Base-by-base conservation (phyloP, 1,140 invertebrate species). In the Euura lappo region DNA sequence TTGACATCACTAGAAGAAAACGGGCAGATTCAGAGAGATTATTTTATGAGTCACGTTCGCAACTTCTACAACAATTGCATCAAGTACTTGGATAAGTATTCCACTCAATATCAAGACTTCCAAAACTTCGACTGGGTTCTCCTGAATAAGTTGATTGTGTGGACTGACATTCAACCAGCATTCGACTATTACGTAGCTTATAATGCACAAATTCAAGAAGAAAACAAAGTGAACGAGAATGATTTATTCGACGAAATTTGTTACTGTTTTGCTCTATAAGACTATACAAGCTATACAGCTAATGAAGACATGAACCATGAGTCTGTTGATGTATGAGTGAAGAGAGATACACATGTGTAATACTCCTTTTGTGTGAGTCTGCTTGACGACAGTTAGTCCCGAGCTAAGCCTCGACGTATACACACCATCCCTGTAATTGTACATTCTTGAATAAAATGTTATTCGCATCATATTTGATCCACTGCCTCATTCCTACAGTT, bases 1-100 rank as follows among this genome's bases (percentile, higher is more conserved):
- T 71, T 76, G 45, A 76, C 46, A 60, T 65, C 60, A 4, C 64
- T 76, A 47, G 45, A 51, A 45, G 72, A 71, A 45, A 71, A 74
- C 51, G 51, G 51, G 51, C 51, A 60, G 2, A 60, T 4, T 60
- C 51, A 60, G 51, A 60, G 51, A 60, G 51, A 60, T 60, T 60
- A 60, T 60, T 60, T 60, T 60, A 60, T 60, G 51, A 60, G 51
- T 60, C 51, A 60, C 51, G 51, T 60, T 60, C 51, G 51, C 51
- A 60, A 60, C 3, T 60, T 60, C 51, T 60, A 60, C 51, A 60
- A 5, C 51, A 60, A 60, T 60, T 60, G 51, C 4, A 60, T 60
- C 51, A 60, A 60, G 51, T 60, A 60, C 51, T 60, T 51, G 47
- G 47, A 51, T 51, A 51, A 51, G 47, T 51, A 51, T 51, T 51